Percentiles rank a stretch among this genome's conserved stretches.
phyloP scores from a whole-genome alignment of 2,888 invertebrate genomes.

The Epistrophella euchroma region DNA sequence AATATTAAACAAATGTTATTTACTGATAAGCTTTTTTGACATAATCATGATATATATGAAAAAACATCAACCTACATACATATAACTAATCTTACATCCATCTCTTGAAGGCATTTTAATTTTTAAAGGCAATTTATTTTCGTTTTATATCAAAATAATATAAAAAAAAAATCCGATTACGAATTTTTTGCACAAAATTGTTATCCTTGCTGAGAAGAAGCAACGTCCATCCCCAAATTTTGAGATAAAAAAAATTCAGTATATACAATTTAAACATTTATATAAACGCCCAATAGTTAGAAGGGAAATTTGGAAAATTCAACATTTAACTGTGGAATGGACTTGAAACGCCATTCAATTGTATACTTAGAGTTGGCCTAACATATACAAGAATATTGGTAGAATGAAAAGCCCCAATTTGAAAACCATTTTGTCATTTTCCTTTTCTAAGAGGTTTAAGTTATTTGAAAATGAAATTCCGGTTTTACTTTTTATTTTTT shows the following conservation, averaged over 20 bases:
- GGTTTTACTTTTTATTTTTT: constrained; percentile 57
- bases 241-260: neutral
- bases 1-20: neutral
- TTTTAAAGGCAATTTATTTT: constrained; percentile 60
- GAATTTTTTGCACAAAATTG: constrained; percentile 59
- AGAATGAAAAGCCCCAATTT: constrained; percentile 59
- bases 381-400: neutral
- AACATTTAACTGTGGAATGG: constrained; percentile 68
- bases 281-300: constrained; percentile 28
- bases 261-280: constrained; percentile 16
- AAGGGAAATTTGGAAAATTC: constrained; percentile 48
- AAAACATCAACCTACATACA: constrained; percentile 9
- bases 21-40: constrained; percentile 55
- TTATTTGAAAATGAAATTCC: constrained; percentile 76
- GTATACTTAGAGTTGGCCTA: neutral
- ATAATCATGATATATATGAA: constrained; percentile 26
- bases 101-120: constrained; percentile 65
- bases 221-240: neutral
- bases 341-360: neutral
- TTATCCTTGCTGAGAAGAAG: constrained; percentile 37
- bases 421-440: constrained; percentile 72
- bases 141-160: constrained; percentile 20
- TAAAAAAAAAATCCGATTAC: constrained; percentile 67
- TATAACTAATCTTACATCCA: constrained; percentile 30
- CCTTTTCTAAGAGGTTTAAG: constrained; percentile 73